Evolutionary conservation across 1,140 invertebrate genomes (phyloP), one percentile per base, ranked within the genome.

Genomic region (Drosophila ogumai): DNA sequence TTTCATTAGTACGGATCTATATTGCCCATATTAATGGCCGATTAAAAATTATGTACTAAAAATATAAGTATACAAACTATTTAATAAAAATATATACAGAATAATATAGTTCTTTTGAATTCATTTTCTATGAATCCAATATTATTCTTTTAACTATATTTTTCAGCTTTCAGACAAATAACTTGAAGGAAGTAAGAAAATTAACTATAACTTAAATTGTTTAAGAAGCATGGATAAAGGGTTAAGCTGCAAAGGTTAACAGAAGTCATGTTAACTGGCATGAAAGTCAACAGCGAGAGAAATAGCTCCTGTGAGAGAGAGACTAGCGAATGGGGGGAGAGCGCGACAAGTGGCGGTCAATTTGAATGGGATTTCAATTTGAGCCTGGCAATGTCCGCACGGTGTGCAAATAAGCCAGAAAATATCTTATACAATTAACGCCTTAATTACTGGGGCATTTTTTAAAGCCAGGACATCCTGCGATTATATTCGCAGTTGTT

Each of bases 291-390:
- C 41, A 52, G 38, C 22, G 17, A 28, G 15, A 50, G 28, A 36
- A 13, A 36, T 10, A 25, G 43, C n/a, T 28, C 8, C 19, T 22
- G 5, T 22, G 19, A 59, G 49, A 56, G 68, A 34, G 50, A 46
- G 10, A 66, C 55, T 17, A 36, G 58, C 46, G 54, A 31, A 52
- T 46, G 32, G 40, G 40, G 22, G 19, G 58, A 50, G 55, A 74
- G 49, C 13, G 68, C 68, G 72, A 72, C 68, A 74, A 74, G 71
- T 63, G 71, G 71, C 71, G 71, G 71, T 66, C 61, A 52, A 66
- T 75, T 75, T 56, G 36, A 75, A 73, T 31, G 13, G 9, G 7
- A 8, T 69, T 36, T 44, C n/a, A 1, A 41, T 50, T 50, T n/a
- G 7, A 43, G 38, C 19, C 32, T 69, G 56, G 34, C 49, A 61